Percentiles rank a stretch among this genome's conserved stretches.
Evolutionary conservation across 37 sponge, comb jelly and placozoan genomes (phyloP).

Genomic region (Petrosia ficiformis): DNA sequence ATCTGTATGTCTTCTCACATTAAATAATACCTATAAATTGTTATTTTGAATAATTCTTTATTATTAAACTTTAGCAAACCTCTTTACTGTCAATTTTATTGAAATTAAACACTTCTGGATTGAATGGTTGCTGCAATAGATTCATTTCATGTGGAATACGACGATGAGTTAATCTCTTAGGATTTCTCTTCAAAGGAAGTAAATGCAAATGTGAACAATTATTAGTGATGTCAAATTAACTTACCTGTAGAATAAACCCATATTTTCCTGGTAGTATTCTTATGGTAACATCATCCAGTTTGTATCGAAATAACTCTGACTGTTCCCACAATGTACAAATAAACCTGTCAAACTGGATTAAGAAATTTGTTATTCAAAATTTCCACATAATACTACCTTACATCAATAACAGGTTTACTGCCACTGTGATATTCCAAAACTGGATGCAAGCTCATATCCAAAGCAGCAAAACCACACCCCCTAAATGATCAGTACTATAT

Average conservation of each 20-base stretch:
- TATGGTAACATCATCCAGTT: conserved; percentile 33
- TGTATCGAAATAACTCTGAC: conserved; percentile 62
- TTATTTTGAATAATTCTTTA: too few relatives aligned
- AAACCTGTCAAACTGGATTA: conserved; percentile 49
- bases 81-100: conserved; percentile 50
- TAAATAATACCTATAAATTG: too few relatives aligned
- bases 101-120: conserved; percentile 67
- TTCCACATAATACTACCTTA: background rate
- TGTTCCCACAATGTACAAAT: conserved; percentile 47
- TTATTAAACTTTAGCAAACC: too few relatives aligned
- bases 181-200: conserved; percentile 45
- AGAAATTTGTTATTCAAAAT: background rate
- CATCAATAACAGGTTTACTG: too few relatives aligned
- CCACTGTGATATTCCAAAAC: too few relatives aligned
- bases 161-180: conserved; percentile 69
- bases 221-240: background rate
- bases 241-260: conserved; percentile 62
- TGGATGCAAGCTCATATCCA: too few relatives aligned
- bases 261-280: conserved; percentile 40
- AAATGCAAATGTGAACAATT: background rate
- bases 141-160: conserved; percentile 49
- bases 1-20: too few relatives aligned
- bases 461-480: too few relatives aligned
- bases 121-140: conserved; percentile 61
- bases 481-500: too few relatives aligned